These are phyloP conservation scores for Drosophila nannoptera DNA, from an alignment of 1,140 invertebrate genomes.

Conservation along the genomic window DNA sequence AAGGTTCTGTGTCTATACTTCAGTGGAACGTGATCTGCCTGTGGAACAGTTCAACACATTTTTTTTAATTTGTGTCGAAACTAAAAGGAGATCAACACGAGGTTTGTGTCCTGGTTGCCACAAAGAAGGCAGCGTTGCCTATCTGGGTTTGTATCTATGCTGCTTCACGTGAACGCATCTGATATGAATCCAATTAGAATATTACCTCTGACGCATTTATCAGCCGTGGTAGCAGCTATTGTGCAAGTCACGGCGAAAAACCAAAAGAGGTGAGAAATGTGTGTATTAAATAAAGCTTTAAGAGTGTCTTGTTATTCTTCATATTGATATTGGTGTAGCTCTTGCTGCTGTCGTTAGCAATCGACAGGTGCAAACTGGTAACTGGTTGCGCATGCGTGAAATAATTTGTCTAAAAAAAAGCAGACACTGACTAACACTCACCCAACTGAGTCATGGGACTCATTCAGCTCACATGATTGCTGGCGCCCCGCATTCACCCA, in stretches of 20 bases:
- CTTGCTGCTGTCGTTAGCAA: background rate
- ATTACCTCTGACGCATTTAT: background rate
- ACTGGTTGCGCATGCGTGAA: constrained; percentile 28
- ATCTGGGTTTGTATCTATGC: background rate
- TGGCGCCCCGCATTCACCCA: background rate
- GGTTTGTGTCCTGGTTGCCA: background rate
- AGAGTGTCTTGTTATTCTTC: constrained; percentile 9
- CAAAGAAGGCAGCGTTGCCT: too few species aligned
- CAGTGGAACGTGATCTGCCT: too few species aligned
- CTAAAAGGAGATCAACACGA: background rate
- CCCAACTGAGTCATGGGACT: constrained; percentile 15
- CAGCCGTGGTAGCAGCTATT: constrained; percentile 4
- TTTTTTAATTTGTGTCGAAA: background rate
- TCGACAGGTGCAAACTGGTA: constrained; percentile 28
- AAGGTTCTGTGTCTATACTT: too few species aligned
- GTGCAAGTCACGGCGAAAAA: constrained; percentile 23
- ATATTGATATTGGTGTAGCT: background rate
- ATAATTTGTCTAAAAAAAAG: constrained; percentile 3
- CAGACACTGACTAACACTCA: constrained; percentile 9
- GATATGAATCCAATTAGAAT: constrained; percentile 6
- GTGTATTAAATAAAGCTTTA: background rate
- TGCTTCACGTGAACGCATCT: background rate
- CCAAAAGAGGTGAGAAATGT: background rate
- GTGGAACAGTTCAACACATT: too few species aligned
- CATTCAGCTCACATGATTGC: constrained; percentile 8